phyloP scores from a whole-genome alignment of 2,797 vertebrate species.

The Buceros bicornis region DNA sequence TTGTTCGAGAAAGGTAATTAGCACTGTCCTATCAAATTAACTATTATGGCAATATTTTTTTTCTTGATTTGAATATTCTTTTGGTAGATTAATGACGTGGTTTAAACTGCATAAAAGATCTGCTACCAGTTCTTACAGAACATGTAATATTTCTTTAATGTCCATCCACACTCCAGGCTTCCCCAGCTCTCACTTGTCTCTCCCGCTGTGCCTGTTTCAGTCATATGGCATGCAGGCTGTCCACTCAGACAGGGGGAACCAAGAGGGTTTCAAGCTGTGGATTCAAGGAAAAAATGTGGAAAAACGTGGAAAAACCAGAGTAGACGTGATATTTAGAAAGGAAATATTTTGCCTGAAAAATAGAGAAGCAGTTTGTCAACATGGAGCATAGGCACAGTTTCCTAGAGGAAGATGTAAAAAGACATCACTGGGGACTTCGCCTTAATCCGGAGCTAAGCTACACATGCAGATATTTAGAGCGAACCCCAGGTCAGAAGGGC shows the following conservation, averaged over 20 bases:
- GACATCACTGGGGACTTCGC: neutral
- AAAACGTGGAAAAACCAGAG: neutral
- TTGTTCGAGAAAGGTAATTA: conserved; percentile 93
- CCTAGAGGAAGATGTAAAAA: neutral
- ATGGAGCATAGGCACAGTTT: neutral
- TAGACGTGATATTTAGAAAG: neutral
- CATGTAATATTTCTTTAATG: neutral
- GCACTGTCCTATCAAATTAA: neutral
- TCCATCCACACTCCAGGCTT: neutral
- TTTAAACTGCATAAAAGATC: neutral
- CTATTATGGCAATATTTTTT: neutral
- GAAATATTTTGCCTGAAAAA: neutral
- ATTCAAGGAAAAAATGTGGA: neutral
- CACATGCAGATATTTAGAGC: neutral
- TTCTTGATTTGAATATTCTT: neutral
- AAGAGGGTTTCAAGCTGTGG: neutral
- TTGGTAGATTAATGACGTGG: neutral
- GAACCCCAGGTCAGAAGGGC: neutral
- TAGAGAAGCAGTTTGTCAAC: neutral
- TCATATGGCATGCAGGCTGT: neutral
- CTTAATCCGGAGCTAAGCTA: neutral
- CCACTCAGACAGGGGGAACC: neutral
- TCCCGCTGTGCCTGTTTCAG: neutral
- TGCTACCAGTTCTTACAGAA: neutral
- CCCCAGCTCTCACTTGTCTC: neutral